Evolutionary conservation across 30 jellyfish, hydroid and myxozoan genomes (phyloP).

Genomic region (Calvadosia cruxmelitensis): DNA sequence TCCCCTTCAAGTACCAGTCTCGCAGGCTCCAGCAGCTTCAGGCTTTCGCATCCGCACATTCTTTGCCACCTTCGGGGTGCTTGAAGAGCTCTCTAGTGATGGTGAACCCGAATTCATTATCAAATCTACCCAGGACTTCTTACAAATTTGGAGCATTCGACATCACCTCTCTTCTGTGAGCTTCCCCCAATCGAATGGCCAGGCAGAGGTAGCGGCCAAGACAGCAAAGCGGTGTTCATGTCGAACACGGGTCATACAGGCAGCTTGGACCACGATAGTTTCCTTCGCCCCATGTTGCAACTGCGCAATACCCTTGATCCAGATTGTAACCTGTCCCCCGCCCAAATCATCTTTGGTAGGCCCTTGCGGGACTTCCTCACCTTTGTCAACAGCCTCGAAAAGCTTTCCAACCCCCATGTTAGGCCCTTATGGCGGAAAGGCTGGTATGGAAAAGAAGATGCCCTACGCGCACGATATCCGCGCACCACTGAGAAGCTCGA

Average conservation of each 20-base stretch:
- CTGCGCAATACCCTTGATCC: not conserved
- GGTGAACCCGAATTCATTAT: not conserved
- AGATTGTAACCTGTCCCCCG: not conserved
- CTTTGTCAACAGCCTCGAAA: too few relatives aligned
- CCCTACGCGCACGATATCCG: too few relatives aligned
- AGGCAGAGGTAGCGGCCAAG: not conserved
- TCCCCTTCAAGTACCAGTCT: not conserved
- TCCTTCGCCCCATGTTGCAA: not conserved
- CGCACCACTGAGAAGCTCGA: too few relatives aligned
- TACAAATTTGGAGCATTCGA: not conserved
- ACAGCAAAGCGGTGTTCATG: not conserved
- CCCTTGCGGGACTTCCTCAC: not conserved
- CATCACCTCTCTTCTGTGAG: not conserved
- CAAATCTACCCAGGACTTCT: not conserved
- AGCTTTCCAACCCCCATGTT: too few relatives aligned
- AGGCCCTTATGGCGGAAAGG: too few relatives aligned
- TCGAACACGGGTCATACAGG: not conserved
- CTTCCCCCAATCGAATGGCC: not conserved
- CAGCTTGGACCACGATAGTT: not conserved
- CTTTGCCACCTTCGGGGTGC: not conserved
- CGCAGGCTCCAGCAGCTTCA: not conserved
- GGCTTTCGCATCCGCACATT: not conserved
- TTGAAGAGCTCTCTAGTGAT: not conserved
- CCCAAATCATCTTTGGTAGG: not conserved
- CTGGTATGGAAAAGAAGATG: too few relatives aligned